Evolutionary conservation across 1,140 invertebrate species (phyloP).

Genomic region (Batillaria attramentaria): DNA sequence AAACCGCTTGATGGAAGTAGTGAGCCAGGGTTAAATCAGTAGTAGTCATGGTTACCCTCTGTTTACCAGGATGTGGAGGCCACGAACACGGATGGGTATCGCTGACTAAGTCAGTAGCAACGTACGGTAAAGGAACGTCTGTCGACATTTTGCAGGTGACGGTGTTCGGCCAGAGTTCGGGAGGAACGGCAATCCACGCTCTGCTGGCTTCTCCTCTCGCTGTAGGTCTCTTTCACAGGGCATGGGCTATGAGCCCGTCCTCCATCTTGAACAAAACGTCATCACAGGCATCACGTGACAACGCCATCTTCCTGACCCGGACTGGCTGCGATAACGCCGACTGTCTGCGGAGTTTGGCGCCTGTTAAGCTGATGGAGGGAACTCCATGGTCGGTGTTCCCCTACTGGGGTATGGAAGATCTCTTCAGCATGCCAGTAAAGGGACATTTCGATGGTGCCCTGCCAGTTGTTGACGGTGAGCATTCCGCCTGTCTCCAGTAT

Average conservation of each 20-base stretch:
- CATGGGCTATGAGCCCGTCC: constrained; percentile 56
- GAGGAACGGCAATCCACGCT: constrained; percentile 56
- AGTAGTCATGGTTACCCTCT: too few species aligned
- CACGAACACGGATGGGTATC: too few species aligned
- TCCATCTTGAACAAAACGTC: constrained; percentile 54
- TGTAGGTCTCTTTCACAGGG: constrained; percentile 56
- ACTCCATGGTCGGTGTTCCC: constrained; percentile 49
- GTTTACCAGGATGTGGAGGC: too few species aligned
- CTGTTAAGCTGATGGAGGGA: constrained; percentile 14
- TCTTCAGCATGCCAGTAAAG: constrained; percentile 37
- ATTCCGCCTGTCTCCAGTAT: too few species aligned
- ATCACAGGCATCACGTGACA: constrained; percentile 41
- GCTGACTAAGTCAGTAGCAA: too few species aligned
- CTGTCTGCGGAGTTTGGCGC: constrained; percentile 47
- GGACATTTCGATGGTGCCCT: constrained; percentile 48
- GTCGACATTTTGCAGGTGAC: constrained; percentile 58
- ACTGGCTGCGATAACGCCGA: constrained; percentile 47
- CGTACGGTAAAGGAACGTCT: too few species aligned
- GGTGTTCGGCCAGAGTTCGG: constrained; percentile 61
- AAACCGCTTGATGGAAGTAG: too few species aligned
- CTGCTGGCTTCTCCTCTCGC: constrained; percentile 51
- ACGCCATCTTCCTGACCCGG: constrained; percentile 44
- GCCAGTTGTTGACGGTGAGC: constrained; percentile 55
- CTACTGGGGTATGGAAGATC: constrained; percentile 48
- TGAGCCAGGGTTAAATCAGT: too few species aligned